A percentile compares a stretch with the other conserved stretches of the same genome.
Evolutionary conservation across 2,113 vertebrate genomes (phyloP).

Genomic region (Melanotaenia duboulayi): DNA sequence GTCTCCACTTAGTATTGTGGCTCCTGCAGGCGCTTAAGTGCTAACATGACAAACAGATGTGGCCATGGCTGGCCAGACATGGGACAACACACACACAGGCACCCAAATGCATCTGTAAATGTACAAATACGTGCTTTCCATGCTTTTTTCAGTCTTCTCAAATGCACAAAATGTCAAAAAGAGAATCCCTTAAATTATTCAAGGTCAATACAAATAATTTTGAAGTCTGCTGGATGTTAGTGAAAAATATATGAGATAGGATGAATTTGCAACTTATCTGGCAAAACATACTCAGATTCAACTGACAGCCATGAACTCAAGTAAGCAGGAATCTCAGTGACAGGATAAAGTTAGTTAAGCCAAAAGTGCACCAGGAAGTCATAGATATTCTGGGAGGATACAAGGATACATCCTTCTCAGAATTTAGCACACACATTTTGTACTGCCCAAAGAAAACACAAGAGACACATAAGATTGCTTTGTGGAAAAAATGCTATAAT

Average conservation of each 20-base stretch:
- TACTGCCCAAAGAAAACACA: not conserved
- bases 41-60: slow-evolving; percentile 85
- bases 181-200: not conserved
- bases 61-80: slow-evolving; percentile 69
- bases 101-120: slow-evolving; percentile 17
- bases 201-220: not conserved
- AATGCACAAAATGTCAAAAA: not conserved
- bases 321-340: not conserved
- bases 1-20: slow-evolving; percentile 78
- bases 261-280: not conserved
- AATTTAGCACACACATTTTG: not conserved
- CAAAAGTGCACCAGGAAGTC: slow-evolving; percentile 5
- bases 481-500: not conserved
- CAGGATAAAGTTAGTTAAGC: not conserved
- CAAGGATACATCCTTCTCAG: not conserved
- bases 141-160: slow-evolving; percentile 8
- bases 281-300: not conserved
- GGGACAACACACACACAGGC: slow-evolving; percentile 21
- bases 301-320: not conserved
- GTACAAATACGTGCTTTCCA: not conserved
- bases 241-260: not conserved
- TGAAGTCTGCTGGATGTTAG: not conserved
- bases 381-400: not conserved
- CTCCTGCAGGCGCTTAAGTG: slow-evolving; percentile 81
- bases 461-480: not conserved